A percentile compares a stretch with the other conserved stretches of the same genome.
Evolutionary conservation across 2,797 vertebrate genomes (phyloP).

Genomic region (Alauda arvensis): DNA sequence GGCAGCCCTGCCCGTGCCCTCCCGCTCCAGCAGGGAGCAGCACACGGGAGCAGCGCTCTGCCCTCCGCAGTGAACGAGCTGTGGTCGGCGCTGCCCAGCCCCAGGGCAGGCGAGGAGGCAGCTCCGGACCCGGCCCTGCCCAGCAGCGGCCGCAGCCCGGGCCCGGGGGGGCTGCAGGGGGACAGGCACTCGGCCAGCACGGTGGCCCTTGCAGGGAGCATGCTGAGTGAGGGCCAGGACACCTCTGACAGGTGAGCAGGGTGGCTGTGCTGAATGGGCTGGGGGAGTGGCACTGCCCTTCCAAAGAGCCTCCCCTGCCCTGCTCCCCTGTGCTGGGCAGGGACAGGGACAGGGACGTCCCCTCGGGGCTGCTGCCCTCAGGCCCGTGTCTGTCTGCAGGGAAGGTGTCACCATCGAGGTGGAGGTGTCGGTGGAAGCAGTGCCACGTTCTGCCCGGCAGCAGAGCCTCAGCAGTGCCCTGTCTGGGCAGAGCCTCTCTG

Average conservation of each 20-base stretch:
- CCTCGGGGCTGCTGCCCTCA: background rate
- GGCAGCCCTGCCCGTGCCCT: background rate
- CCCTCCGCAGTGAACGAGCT: conserved; percentile 80
- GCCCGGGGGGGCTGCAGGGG: background rate
- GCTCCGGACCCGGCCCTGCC: conserved; percentile 69
- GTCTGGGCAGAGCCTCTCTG: conserved; percentile 80
- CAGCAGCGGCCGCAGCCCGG: conserved; percentile 60
- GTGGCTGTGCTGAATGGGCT: background rate
- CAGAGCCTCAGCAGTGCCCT: conserved; percentile 80
- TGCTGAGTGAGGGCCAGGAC: conserved; percentile 60
- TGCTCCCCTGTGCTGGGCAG: background rate
- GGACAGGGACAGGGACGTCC: accelerated
- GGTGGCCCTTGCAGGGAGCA: conserved; percentile 65
- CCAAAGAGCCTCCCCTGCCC: accelerated
- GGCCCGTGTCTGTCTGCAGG: conserved; percentile 50
- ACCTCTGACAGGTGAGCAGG: conserved; percentile 67
- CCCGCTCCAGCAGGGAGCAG: accelerated
- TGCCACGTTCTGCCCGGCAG: conserved; percentile 71
- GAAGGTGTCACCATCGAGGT: conserved; percentile 83
- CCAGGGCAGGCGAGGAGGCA: conserved; percentile 59
- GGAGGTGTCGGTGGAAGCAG: conserved; percentile 80
- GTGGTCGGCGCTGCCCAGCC: conserved; percentile 77
- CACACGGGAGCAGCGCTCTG: background rate
- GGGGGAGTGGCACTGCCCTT: accelerated
- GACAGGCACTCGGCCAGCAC: conserved; percentile 71